Evolutionary conservation across 2,113 vertebrate genomes (phyloP).

Genomic region (Myodes glareolus): DNA sequence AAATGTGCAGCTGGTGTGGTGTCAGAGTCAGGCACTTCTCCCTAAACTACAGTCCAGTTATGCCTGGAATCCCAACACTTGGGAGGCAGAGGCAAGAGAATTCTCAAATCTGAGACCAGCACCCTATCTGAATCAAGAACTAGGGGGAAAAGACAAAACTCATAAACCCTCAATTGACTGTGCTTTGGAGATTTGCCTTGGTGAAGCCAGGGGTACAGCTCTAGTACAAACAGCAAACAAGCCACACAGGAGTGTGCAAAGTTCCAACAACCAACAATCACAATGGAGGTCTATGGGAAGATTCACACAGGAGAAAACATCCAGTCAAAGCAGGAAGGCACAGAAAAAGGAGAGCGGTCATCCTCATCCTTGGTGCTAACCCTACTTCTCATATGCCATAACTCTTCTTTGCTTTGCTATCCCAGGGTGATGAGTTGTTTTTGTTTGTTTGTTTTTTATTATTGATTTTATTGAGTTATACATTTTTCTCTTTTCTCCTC

Average conservation of each 20-base stretch:
- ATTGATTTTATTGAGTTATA: no score
- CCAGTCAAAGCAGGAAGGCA: background rate
- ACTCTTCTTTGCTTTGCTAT: background rate
- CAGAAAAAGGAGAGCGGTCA: background rate
- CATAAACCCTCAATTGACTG: background rate
- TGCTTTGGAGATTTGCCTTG: background rate
- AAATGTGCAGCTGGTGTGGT: background rate
- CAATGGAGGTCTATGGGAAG: background rate
- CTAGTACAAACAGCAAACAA: background rate
- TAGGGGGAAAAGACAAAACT: background rate
- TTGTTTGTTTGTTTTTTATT: no score
- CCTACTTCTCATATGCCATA: background rate
- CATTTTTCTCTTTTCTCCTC: no score
- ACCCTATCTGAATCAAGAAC: background rate
- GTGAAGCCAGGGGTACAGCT: background rate
- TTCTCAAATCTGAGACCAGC: background rate
- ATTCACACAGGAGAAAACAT: background rate
- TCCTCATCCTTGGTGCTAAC: background rate
- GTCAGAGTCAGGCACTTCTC: background rate
- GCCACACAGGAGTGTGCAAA: background rate
- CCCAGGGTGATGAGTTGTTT: background rate
- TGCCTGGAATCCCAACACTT: background rate
- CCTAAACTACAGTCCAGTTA: background rate
- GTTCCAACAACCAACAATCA: background rate
- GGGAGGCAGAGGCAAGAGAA: background rate